These are phyloP conservation scores for Luperina testacea DNA, from an alignment of 2,888 invertebrate genomes.

Conservation along the genomic window DNA sequence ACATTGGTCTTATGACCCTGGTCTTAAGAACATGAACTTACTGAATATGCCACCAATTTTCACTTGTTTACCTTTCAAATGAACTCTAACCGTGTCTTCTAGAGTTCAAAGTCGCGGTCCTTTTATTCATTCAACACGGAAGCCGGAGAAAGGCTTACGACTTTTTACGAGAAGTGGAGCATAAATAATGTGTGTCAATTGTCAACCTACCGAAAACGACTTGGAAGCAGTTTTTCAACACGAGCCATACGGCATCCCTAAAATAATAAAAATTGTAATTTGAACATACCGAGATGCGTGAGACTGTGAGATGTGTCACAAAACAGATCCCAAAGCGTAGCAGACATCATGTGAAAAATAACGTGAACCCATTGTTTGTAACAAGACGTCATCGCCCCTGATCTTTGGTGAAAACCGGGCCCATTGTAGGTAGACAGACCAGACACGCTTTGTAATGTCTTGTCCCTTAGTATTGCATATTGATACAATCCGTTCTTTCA, in stretches of 20 bases:
- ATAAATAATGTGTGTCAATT: constrained; percentile 22
- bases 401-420: background rate
- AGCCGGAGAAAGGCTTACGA: constrained; percentile 18
- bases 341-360: constrained; percentile 3
- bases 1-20: background rate
- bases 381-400: constrained; percentile 3
- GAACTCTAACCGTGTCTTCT: constrained; percentile 4
- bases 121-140: constrained; percentile 2
- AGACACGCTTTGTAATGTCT: background rate
- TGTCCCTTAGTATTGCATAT: background rate
- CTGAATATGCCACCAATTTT: background rate
- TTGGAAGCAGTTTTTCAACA: background rate
- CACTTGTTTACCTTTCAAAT: constrained; percentile 7
- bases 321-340: background rate
- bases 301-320: background rate
- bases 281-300: background rate
- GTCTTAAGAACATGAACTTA: background rate
- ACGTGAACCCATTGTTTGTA: constrained; percentile 13
- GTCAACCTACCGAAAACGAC: constrained; percentile 19
- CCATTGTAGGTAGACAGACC: background rate
- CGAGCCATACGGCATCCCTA: background rate
- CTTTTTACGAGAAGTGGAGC: constrained; percentile 25
- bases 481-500: constrained; percentile 10
- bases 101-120: constrained; percentile 18
- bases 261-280: background rate